Percentiles rank a stretch among this genome's conserved stretches.
phyloP scores from a whole-genome alignment of 2,113 vertebrate species.

The Agapornis roseicollis region DNA sequence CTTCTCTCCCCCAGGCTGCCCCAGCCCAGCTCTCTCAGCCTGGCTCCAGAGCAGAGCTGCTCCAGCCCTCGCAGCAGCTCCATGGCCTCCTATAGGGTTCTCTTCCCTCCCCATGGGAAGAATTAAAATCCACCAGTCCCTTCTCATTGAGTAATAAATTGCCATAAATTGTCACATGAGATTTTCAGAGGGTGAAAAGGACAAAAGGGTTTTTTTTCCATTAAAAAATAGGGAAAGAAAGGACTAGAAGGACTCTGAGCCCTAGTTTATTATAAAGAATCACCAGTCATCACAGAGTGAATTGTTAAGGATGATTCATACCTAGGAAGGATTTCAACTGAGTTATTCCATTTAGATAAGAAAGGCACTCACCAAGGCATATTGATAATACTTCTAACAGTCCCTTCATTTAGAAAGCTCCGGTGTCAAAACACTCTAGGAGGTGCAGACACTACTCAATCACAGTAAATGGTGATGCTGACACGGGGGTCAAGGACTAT shows the following conservation, averaged over 20 bases:
- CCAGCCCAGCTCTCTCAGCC: neutral
- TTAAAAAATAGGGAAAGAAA: neutral
- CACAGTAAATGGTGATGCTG: neutral
- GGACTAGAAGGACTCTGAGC: neutral
- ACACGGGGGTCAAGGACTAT: neutral
- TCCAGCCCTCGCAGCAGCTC: neutral
- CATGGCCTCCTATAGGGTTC: neutral
- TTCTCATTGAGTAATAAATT: neutral
- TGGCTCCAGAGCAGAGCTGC: neutral
- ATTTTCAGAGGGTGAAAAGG: neutral
- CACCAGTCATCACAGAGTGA: neutral
- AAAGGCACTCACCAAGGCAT: slow-evolving; percentile 4
- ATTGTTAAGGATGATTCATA: slow-evolving; percentile 38
- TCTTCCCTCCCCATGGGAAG: neutral
- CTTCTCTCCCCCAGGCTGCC: too few relatives aligned
- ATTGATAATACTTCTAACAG: neutral
- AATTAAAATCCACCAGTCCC: neutral
- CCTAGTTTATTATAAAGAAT: slow-evolving; percentile 2
- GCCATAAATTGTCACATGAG: neutral
- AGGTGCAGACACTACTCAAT: neutral
- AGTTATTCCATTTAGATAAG: slow-evolving; percentile 18
- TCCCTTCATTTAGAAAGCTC: neutral
- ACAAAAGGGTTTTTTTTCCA: neutral
- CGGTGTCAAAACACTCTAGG: neutral
- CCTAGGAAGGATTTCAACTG: neutral